Evolutionary conservation across 1,140 invertebrate species (phyloP), one percentile per base, ranked within the genome.

Genomic region (Drosophila azteca): DNA sequence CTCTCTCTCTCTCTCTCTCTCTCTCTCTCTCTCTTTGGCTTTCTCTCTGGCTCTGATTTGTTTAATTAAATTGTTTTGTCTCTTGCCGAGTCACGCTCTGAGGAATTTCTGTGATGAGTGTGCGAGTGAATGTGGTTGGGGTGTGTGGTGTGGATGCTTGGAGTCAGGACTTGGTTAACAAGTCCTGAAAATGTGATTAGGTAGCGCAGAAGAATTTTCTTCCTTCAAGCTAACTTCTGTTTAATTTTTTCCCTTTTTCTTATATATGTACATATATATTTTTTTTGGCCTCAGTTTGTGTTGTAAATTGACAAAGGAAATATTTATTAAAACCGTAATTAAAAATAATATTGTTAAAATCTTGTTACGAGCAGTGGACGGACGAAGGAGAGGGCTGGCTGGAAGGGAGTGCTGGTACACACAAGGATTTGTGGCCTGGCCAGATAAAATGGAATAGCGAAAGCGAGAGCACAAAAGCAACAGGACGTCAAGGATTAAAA

Each of bases 401-500:
- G 46, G 51, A 26, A 31, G 43, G 69, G 61, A 26, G 24, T 54
- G 68, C 59, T 51, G 51, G 54, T 73, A 17, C 35, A 50, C 45
- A 66, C 69, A 74, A 62, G 79, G 68, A 77, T 71, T 72, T 72
- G 72, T 63, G 65, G 55, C 66, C 64, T 48, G 60, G 46, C 48
- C 54, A 67, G 71, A 60, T 76, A 71, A 74, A 68, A 61, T 64
- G 48, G 60, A 54, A 66, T 43, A 73, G 73, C 52, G 45, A 44
- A 50, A 5, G 45, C 62, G 26, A 15, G 62, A 24, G 50, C 24
- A 69, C 31, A 62, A 53, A 85, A 81, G 79, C 82, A 88, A 88
- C 83, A 87, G 83, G 76, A 83, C 71, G 77, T 79, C 83, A 88
- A 83, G 76, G 79, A 88, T 88, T 88, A 88, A 88, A 83, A 87